phyloP scores from a whole-genome alignment of 2,113 vertebrate genomes.

The Cyprinodon tularosa region DNA sequence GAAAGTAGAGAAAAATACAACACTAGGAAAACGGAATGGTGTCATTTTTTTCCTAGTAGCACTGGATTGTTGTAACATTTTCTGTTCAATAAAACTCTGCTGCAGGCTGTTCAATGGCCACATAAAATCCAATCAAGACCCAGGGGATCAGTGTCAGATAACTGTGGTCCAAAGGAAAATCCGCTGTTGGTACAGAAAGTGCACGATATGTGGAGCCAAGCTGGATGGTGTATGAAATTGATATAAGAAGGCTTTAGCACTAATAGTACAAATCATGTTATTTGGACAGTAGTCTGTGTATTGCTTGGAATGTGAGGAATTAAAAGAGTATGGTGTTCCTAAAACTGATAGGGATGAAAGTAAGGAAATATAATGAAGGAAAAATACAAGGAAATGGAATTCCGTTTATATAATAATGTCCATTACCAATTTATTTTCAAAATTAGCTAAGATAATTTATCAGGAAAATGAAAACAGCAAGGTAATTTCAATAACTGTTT shows the following conservation, averaged over 20 bases:
- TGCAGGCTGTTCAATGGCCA: constrained; percentile 48
- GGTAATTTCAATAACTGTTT: too few relatives aligned
- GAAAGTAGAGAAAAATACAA: constrained; percentile 20
- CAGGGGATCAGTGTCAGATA: constrained; percentile 59
- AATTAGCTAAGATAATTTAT: too few relatives aligned
- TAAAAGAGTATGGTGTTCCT: background rate
- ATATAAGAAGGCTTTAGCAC: constrained; percentile 13
- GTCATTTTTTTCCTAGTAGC: constrained; percentile 40
- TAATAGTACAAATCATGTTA: background rate
- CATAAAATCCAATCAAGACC: constrained; percentile 68
- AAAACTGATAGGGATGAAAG: background rate
- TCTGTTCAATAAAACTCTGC: constrained; percentile 57
- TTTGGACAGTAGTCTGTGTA: constrained; percentile 3
- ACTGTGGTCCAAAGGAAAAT: constrained; percentile 37
- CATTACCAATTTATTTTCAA: too few relatives aligned
- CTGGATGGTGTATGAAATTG: constrained; percentile 9
- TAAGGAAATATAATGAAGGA: too few relatives aligned
- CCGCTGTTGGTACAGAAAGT: constrained; percentile 3
- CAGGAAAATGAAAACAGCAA: too few relatives aligned
- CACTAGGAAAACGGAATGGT: constrained; percentile 28
- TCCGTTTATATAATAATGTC: too few relatives aligned
- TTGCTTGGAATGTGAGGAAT: constrained; percentile 1
- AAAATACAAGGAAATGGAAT: too few relatives aligned
- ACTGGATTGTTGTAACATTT: constrained; percentile 54
- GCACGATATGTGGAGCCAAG: constrained; percentile 5